phyloP scores from a whole-genome alignment of 2,888 invertebrate genomes.

The Priocnemis perturbator region DNA sequence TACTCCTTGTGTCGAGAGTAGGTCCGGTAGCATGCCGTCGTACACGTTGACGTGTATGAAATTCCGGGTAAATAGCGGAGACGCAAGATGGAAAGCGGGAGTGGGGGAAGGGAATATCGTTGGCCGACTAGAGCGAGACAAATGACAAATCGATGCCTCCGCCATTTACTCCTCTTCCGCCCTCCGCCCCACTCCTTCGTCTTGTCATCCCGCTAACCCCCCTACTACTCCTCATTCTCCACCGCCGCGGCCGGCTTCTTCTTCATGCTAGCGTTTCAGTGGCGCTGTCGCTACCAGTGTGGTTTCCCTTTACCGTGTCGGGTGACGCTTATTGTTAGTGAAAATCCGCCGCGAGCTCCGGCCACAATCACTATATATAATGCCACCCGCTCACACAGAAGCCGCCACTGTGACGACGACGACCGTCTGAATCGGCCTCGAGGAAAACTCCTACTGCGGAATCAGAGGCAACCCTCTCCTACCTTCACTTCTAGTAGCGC shows the following conservation, averaged over 20 bases:
- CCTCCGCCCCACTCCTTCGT: constrained; percentile 10
- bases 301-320: constrained; percentile 19
- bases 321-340: constrained; percentile 51
- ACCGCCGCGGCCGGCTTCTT: constrained; percentile 4
- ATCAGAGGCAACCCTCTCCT: constrained; percentile 40
- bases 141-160: constrained; percentile 70
- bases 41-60: constrained; percentile 17
- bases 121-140: constrained; percentile 65
- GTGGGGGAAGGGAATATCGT: constrained; percentile 60
- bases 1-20: too few species aligned
- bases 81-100: constrained; percentile 42
- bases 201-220: constrained; percentile 37
- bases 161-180: constrained; percentile 34
- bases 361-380: constrained; percentile 15
- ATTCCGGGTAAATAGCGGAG: constrained; percentile 55
- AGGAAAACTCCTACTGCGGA: constrained; percentile 11
- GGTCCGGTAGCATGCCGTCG: not conserved
- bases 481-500: constrained; percentile 11
- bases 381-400: not conserved
- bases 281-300: constrained; percentile 33
- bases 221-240: constrained; percentile 21
- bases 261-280: constrained; percentile 17
- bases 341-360: constrained; percentile 45
- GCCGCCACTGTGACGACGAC: constrained; percentile 3
- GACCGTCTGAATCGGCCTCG: constrained; percentile 22